Evolutionary conservation across 2,797 vertebrate genomes (phyloP), one percentile per base, ranked within the genome.

Genomic region (Eulemur coronatus): DNA sequence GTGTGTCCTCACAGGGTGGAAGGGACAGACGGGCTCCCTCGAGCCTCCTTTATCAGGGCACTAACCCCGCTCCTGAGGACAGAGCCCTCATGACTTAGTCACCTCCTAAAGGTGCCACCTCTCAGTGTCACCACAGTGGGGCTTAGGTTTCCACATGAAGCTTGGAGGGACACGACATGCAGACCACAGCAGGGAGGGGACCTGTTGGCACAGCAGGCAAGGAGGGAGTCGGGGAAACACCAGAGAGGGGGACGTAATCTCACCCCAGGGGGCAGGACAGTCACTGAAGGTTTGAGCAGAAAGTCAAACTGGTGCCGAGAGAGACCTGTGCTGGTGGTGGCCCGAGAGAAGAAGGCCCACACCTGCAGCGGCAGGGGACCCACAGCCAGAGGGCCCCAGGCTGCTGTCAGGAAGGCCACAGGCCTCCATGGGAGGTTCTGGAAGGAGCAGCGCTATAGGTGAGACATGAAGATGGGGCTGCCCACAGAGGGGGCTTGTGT

Each of bases 361-460:
- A 20, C 7, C 33, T 0, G 9, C 1, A 4, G 43, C 4, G 43
- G 79, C 30, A 4, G 30, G 20, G 4, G 50, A 35, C 3, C 24
- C 1, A 0, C 14, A 20, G 14, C 3, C 18, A 4, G 12, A 33
- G 4, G n/a, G 26, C 2, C 46, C 4, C 24, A 59, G 57, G 57
- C 57, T 59, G 57, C 57, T 4, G 9, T 2, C 24, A 33, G 13
- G 65, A n/a, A 10, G 2, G 67, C 4, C 30, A 15, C 3, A 1
- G 15, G 57, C 35, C 72, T 24, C 10, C 10, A 3, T 12, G 3
- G 7, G 12, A 22, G 65, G 69, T 52, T 75, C 35, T 4, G 6
- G n/a, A 41, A 33, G 2, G 10, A 17, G 1, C 57, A 33, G 50
- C 0, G 4, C 4, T 0, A 1, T 0, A 1, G 9, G 14, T 0